These are phyloP conservation scores for Phallusia fumigata DNA, from an alignment of 23 tunicate genomes.

Conservation along the genomic window DNA sequence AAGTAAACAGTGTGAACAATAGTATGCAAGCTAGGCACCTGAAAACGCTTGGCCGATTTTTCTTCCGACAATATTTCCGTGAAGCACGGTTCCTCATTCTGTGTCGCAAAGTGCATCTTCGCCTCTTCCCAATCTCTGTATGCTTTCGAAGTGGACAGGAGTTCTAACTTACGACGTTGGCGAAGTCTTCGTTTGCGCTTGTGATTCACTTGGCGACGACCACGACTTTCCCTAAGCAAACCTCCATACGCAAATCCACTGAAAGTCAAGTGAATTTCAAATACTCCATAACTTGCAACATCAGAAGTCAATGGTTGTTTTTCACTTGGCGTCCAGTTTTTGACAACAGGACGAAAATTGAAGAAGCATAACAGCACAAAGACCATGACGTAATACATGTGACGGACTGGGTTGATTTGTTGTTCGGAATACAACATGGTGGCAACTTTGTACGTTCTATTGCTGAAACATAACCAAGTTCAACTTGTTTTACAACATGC, in stretches of 20 bases:
- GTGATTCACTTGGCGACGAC: not conserved
- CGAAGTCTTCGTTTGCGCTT: not conserved
- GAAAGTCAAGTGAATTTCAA: too few species aligned
- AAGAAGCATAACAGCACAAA: not conserved
- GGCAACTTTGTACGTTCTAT: not conserved
- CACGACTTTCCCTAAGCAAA: too few species aligned
- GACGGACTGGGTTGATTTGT: not conserved
- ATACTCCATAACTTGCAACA: too few species aligned
- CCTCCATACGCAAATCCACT: too few species aligned
- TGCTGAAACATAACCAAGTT: not conserved
- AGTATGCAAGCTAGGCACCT: too few species aligned
- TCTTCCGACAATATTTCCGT: not conserved
- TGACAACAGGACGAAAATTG: not conserved
- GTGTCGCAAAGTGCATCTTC: not conserved
- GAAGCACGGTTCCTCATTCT: conserved; percentile 4
- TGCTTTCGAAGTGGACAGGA: not conserved
- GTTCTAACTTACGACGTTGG: not conserved
- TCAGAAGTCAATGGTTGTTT: too few species aligned
- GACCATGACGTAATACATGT: not conserved
- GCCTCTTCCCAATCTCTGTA: conserved; percentile 19
- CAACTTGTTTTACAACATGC: too few species aligned
- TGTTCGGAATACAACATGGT: not conserved
- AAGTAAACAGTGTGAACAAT: too few species aligned
- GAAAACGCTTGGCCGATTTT: not conserved
- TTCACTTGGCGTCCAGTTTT: too few species aligned